These are phyloP conservation scores for Eupithecia dodoneata DNA, from an alignment of 2,888 invertebrate genomes.

Conservation along the genomic window DNA sequence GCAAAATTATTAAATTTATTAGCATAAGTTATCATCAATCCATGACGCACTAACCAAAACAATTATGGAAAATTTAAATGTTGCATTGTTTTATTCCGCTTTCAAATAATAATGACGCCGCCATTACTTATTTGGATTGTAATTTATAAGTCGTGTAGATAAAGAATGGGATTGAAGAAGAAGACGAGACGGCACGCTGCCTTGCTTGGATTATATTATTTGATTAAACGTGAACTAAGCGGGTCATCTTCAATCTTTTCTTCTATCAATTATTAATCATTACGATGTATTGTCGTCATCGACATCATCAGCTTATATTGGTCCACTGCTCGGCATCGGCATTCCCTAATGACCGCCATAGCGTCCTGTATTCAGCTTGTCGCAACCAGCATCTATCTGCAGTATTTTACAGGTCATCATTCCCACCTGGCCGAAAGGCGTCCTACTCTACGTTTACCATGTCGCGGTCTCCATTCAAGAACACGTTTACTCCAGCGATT, in stretches of 20 bases:
- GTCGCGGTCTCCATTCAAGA: no score
- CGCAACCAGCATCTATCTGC: no score
- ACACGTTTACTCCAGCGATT: no score
- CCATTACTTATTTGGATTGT: neutral
- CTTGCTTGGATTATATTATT: neutral
- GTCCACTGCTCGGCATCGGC: no score
- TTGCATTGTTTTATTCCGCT: neutral
- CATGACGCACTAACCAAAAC: slow-evolving; percentile 2
- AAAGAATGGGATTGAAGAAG: neutral
- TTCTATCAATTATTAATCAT: neutral
- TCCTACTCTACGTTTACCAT: no score
- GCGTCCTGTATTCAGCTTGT: no score
- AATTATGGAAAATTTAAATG: neutral
- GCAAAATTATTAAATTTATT: neutral
- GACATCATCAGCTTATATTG: no score
- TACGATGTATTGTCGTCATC: no score
- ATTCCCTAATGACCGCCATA: no score
- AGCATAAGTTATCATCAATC: neutral
- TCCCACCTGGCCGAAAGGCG: no score
- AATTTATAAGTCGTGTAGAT: neutral
- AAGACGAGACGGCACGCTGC: neutral
- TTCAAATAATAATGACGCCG: neutral
- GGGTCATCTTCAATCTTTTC: neutral
- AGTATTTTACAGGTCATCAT: no score
- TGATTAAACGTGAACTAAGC: neutral